Evolutionary conservation across 2,113 vertebrate species (phyloP).

Genomic region (Hemibagrus wyckioides): DNA sequence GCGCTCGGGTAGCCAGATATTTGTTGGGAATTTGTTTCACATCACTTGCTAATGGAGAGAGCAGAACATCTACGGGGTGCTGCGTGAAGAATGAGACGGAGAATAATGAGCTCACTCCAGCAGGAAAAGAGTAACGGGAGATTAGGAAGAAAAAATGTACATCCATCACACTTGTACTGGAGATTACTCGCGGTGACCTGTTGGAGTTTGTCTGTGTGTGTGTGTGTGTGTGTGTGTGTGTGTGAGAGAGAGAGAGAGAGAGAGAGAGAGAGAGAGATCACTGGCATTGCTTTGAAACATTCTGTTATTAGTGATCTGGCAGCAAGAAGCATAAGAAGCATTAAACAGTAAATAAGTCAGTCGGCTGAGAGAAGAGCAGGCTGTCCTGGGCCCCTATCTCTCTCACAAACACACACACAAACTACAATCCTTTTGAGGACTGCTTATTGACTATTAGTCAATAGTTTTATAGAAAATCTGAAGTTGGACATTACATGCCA

Average conservation of each 20-base stretch:
- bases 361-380: conserved; percentile 18
- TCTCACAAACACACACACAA: background rate
- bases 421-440: too few species aligned
- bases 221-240: conserved; percentile 18
- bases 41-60: conserved; percentile 16
- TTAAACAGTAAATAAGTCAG: conserved; percentile 40
- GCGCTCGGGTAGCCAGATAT: conserved; percentile 6
- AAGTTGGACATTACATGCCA: too few species aligned
- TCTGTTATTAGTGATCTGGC: conserved; percentile 36
- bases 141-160: conserved; percentile 18
- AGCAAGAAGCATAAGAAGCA: conserved; percentile 5
- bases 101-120: conserved; percentile 8
- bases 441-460: too few species aligned
- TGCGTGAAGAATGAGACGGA: background rate
- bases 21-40: conserved; percentile 1
- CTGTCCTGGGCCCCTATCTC: background rate
- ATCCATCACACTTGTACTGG: conserved; percentile 10
- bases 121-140: background rate
- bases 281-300: background rate
- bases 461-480: too few species aligned
- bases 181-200: background rate
- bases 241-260: background rate
- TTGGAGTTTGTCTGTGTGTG: background rate
- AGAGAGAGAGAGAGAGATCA: conserved; percentile 4
- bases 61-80: conserved; percentile 14